These are phyloP conservation scores for Drosophila longiperda DNA, from an alignment of 2,888 invertebrate species.

Conservation along the genomic window DNA sequence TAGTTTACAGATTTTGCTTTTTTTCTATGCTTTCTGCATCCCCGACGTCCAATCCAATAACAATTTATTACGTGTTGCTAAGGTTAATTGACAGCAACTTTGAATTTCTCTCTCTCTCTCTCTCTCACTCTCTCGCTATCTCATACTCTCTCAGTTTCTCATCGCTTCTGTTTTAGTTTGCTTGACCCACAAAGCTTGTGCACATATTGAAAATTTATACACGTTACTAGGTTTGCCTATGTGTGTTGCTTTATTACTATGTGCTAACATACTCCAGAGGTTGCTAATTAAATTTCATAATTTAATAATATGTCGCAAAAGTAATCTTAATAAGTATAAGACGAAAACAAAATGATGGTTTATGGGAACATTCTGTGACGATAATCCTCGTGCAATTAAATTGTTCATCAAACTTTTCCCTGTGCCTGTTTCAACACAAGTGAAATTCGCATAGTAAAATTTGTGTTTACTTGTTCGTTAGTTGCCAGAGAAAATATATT, in stretches of 20 bases:
- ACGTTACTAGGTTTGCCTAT: conserved; percentile 16
- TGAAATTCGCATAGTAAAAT: neutral
- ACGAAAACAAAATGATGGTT: neutral
- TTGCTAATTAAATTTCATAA: conserved; percentile 34
- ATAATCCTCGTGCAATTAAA: conserved; percentile 1
- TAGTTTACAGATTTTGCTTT: conserved; percentile 48
- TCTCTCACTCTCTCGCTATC: neutral
- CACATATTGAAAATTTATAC: conserved; percentile 1
- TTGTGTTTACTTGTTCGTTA: conserved; percentile 15
- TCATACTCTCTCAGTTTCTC: neutral
- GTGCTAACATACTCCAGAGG: conserved; percentile 9
- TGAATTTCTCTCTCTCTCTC: neutral
- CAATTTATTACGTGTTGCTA: conserved; percentile 63
- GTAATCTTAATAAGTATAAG: neutral
- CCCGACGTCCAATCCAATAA: conserved; percentile 57
- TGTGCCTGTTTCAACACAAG: neutral
- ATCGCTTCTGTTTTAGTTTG: conserved; percentile 8
- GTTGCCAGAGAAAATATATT: conserved; percentile 1
- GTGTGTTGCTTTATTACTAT: conserved; percentile 19
- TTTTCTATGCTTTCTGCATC: conserved; percentile 15
- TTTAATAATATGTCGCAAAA: neutral
- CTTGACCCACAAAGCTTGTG: conserved; percentile 15
- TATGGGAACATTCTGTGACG: neutral
- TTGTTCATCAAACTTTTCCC: neutral
- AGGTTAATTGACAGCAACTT: conserved; percentile 54